Evolutionary conservation across 2,113 vertebrate species (phyloP).

Genomic region (Ophiodon elongatus): DNA sequence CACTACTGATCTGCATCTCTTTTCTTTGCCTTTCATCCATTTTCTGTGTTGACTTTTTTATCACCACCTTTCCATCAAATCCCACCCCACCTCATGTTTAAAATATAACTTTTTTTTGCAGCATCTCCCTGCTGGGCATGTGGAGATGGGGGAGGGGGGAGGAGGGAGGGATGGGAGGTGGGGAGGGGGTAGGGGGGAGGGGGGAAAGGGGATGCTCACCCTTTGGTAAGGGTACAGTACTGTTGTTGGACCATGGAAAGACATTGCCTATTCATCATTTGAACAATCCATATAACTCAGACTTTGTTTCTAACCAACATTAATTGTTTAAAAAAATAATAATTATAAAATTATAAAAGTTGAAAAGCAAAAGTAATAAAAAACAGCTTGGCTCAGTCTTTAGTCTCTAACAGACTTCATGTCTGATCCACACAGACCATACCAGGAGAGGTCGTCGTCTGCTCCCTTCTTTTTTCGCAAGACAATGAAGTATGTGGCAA

Average conservation of each 20-base stretch:
- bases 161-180: no score
- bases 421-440: background rate
- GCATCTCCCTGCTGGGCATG: constrained; percentile 82
- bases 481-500: background rate
- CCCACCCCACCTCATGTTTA: constrained; percentile 83
- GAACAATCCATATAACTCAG: background rate
- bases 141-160: constrained; percentile 32
- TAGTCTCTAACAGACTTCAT: no score
- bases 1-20: constrained; percentile 79
- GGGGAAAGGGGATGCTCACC: background rate
- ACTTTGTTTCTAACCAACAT: constrained; percentile 12
- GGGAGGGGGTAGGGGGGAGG: no score
- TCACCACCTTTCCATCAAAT: constrained; percentile 75
- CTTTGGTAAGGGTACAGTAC: constrained; percentile 35
- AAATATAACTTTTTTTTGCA: constrained; percentile 93
- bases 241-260: constrained; percentile 6
- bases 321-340: background rate
- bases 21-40: constrained; percentile 79
- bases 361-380: constrained; percentile 10
- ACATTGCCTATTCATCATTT: constrained; percentile 8
- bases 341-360: background rate
- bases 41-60: constrained; percentile 77
- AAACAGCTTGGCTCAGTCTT: background rate
- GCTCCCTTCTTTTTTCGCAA: background rate
- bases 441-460: background rate